These are phyloP conservation scores for Noctilio leporinus DNA, from an alignment of 2,113 vertebrate species.

Conservation along the genomic window DNA sequence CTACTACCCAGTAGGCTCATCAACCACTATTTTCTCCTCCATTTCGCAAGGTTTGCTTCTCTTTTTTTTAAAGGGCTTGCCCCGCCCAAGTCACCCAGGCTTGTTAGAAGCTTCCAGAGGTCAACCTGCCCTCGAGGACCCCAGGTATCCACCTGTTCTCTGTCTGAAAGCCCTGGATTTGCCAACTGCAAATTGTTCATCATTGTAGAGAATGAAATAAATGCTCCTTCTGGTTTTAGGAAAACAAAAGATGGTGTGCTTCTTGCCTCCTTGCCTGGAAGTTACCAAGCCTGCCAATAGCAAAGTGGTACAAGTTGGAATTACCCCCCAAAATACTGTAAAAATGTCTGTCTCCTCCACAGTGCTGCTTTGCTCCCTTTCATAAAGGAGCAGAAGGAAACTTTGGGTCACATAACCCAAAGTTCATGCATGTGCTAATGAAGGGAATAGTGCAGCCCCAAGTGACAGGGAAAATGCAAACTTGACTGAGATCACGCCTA, in stretches of 20 bases:
- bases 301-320: neutral
- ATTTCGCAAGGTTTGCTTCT: neutral
- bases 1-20: neutral
- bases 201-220: neutral
- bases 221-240: neutral
- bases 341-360: neutral
- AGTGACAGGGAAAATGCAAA: neutral
- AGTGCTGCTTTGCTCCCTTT: neutral
- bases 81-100: neutral
- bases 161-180: neutral
- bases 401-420: neutral
- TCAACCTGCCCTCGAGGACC: neutral
- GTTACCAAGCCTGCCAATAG: neutral
- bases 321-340: neutral
- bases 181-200: neutral
- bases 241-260: constrained; percentile 16
- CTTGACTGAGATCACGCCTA: neutral
- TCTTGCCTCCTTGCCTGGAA: neutral
- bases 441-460: neutral
- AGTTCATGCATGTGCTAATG: neutral
- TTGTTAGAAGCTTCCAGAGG: neutral
- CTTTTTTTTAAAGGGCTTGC: neutral
- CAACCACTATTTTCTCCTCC: neutral
- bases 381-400: neutral
- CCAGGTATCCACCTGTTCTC: neutral